Conservation (phyloP, 2,888 invertebrate species). For the Drosophila flavopinicola region DNA sequence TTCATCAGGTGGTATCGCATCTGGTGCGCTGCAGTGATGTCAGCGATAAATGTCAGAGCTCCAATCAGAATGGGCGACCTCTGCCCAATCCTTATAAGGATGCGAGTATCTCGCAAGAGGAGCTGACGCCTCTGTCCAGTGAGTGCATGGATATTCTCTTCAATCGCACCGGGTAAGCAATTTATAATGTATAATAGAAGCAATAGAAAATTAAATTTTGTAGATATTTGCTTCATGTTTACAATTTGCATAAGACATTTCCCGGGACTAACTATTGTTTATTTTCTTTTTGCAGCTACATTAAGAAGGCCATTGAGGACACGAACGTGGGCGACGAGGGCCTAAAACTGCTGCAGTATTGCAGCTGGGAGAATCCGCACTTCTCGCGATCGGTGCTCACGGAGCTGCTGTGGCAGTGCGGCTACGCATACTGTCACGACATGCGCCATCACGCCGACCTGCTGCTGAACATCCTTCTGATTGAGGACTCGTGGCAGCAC, state of each 20-base stretch:
- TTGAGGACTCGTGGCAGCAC: conserved; percentile 98
- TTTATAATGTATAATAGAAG: too few species aligned
- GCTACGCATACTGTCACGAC: conserved; percentile 96
- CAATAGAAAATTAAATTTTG: too few species aligned
- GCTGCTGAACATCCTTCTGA: conserved; percentile 92
- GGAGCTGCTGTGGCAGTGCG: conserved; percentile 95
- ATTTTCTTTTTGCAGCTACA: conserved; percentile 86
- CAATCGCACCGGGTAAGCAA: conserved; percentile 89
- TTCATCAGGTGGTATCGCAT: conserved; percentile 96
- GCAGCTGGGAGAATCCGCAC: conserved; percentile 98
- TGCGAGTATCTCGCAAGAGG: conserved; percentile 85
- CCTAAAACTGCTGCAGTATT: conserved; percentile 94
- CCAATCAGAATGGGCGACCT: conserved; percentile 85
- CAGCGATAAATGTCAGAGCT: conserved; percentile 88
- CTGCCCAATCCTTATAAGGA: conserved; percentile 91
- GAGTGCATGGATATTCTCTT: conserved; percentile 93
- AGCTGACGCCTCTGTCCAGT: conserved; percentile 88
- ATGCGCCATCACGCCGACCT: conserved; percentile 96
- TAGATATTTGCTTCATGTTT: too few species aligned
- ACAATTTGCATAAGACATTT: too few species aligned
- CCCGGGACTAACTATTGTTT: not conserved
- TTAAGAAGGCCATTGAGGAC: conserved; percentile 98
- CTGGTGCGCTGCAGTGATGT: conserved; percentile 97
- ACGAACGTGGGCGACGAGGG: conserved; percentile 96
- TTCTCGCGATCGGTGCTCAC: conserved; percentile 95